phyloP scores from a whole-genome alignment of 2,797 vertebrate species.

The Lutjanus argentimaculatus region DNA sequence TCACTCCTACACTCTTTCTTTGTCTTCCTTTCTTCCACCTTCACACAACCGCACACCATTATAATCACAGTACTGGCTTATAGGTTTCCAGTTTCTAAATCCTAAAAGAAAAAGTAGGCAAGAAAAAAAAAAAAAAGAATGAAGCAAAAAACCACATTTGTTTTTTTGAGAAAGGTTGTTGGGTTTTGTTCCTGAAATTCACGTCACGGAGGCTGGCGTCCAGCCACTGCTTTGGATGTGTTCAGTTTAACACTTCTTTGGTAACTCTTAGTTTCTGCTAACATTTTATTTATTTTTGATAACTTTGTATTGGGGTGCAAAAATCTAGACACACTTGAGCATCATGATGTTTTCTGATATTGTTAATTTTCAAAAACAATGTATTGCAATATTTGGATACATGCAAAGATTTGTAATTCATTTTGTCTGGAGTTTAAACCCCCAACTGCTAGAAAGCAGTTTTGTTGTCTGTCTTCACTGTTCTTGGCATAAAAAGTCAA shows the following conservation, averaged over 20 bases:
- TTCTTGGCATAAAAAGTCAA: no score
- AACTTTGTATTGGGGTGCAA: not conserved
- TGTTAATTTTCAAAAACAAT: no score
- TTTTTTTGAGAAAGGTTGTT: constrained; percentile 39
- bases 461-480: no score
- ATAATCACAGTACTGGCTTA: constrained; percentile 10
- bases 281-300: constrained; percentile 7
- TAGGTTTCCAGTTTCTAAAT: constrained; percentile 33
- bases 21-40: constrained; percentile 40
- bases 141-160: constrained; percentile 52
- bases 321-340: no score
- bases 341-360: no score
- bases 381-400: no score
- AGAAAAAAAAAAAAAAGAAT: not conserved
- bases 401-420: no score
- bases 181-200: constrained; percentile 63
- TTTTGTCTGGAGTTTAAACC: no score
- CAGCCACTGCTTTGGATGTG: constrained; percentile 41
- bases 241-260: constrained; percentile 23
- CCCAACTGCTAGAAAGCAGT: no score
- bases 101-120: constrained; percentile 6
- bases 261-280: constrained; percentile 5
- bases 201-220: constrained; percentile 38
- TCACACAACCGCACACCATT: constrained; percentile 25
- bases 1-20: constrained; percentile 47